Evolutionary conservation across 2,888 invertebrate species (phyloP).

Genomic region (Rhamphomyia laevipes): DNA sequence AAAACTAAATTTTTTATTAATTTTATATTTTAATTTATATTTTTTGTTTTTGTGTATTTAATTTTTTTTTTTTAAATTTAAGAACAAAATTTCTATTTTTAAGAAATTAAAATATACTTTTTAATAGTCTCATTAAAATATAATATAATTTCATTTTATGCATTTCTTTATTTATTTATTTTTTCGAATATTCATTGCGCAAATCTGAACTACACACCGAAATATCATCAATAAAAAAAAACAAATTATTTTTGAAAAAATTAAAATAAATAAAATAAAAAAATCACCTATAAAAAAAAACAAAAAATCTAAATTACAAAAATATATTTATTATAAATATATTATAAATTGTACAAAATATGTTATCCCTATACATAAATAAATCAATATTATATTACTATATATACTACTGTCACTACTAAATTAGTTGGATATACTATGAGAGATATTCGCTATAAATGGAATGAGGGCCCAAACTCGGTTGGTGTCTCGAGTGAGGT

Average conservation of each 20-base stretch:
- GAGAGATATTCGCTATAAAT: constrained; percentile 95
- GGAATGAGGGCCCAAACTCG: constrained; percentile 91
- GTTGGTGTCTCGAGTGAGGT: constrained; percentile 93
- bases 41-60: not conserved
- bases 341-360: not conserved
- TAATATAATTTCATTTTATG: constrained; percentile 6
- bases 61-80: not conserved
- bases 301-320: not conserved
- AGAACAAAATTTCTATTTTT: not conserved
- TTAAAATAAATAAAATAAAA: constrained; percentile 3
- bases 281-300: not conserved
- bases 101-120: constrained; percentile 13
- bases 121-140: constrained; percentile 36
- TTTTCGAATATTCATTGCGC: constrained; percentile 24
- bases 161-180: constrained; percentile 31
- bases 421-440: constrained; percentile 89
- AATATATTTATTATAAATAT: not conserved
- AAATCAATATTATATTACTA: no score
- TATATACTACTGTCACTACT: no score
- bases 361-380: constrained; percentile 20
- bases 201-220: not conserved
- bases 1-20: not conserved
- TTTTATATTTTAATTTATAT: not conserved
- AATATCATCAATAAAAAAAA: not conserved
- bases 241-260: constrained; percentile 1